Evolutionary conservation across 2,888 invertebrate genomes (phyloP).

Genomic region (Drosophila ezoana): DNA sequence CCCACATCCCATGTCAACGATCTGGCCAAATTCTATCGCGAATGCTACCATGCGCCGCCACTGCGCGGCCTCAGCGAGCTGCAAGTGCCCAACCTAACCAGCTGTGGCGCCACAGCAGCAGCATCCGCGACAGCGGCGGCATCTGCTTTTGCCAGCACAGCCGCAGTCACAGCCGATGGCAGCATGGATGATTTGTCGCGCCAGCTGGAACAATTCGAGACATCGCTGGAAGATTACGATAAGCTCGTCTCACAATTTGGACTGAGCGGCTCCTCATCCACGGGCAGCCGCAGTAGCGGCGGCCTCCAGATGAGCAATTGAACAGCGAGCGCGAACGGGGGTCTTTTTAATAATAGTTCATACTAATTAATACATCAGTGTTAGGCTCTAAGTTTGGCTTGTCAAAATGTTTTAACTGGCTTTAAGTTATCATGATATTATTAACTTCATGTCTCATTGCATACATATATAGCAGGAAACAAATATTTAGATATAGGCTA

Average conservation of each 20-base stretch:
- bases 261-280: slow-evolving; percentile 79
- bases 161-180: slow-evolving; percentile 31
- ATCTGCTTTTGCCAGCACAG: slow-evolving; percentile 41
- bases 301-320: slow-evolving; percentile 81
- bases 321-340: slow-evolving; percentile 7
- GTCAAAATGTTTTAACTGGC: slow-evolving; percentile 38
- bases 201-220: slow-evolving; percentile 85
- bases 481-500: slow-evolving; percentile 28
- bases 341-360: slow-evolving; percentile 10
- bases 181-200: slow-evolving; percentile 83
- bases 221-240: slow-evolving; percentile 84
- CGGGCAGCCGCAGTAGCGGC: slow-evolving; percentile 82
- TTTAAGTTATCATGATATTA: slow-evolving; percentile 59
- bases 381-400: slow-evolving; percentile 2
- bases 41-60: slow-evolving; percentile 85
- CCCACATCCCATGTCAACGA: slow-evolving; percentile 84
- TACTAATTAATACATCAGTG: slow-evolving; percentile 1
- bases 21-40: slow-evolving; percentile 85
- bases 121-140: slow-evolving; percentile 44
- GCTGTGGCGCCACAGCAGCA: slow-evolving; percentile 39
- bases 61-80: slow-evolving; percentile 75
- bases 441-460: slow-evolving; percentile 18
- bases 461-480: slow-evolving; percentile 4
- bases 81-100: slow-evolving; percentile 43
- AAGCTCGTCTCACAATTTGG: slow-evolving; percentile 84